phyloP scores from a whole-genome alignment of 2,888 invertebrate genomes.

The Labia minor region DNA sequence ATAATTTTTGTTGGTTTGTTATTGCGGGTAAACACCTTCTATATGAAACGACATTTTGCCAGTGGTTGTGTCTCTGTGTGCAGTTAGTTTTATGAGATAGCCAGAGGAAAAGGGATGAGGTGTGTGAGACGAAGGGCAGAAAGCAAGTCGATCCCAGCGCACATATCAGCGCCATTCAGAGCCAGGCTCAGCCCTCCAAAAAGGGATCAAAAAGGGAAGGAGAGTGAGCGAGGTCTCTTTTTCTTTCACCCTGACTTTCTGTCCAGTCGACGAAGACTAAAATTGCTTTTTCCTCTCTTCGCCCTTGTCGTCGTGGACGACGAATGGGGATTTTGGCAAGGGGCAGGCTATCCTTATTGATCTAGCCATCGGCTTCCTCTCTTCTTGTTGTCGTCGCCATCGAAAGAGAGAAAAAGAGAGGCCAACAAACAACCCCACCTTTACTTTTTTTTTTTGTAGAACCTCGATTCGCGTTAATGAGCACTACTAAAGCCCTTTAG shows the following conservation, averaged over 20 bases:
- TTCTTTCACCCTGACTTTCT: neutral
- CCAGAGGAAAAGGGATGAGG: neutral
- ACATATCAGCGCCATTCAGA: constrained; percentile 19
- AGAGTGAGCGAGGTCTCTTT: neutral
- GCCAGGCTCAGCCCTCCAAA: constrained; percentile 14
- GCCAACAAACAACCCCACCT: neutral
- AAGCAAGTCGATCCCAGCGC: constrained; percentile 17
- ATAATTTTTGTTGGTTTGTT: constrained; percentile 2
- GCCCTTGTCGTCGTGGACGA: constrained; percentile 1
- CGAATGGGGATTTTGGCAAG: neutral
- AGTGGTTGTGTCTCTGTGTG: neutral
- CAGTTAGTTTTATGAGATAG: constrained; percentile 13
- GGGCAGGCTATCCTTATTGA: neutral
- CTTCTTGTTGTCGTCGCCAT: neutral
- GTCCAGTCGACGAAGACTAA: constrained; percentile 13
- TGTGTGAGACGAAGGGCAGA: neutral
- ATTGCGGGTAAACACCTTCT: neutral
- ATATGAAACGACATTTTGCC: neutral
- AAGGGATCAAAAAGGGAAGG: constrained; percentile 18
- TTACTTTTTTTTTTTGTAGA: neutral
- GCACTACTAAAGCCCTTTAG: constrained; percentile 6
- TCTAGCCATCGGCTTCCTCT: neutral
- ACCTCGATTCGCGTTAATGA: constrained; percentile 5
- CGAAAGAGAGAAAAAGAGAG: neutral
- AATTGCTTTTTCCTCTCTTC: constrained; percentile 13